Percentiles rank a stretch among this genome's conserved stretches.
Conservation (phyloP, 1,140 invertebrate genomes). For the Drosophila leontia region DNA sequence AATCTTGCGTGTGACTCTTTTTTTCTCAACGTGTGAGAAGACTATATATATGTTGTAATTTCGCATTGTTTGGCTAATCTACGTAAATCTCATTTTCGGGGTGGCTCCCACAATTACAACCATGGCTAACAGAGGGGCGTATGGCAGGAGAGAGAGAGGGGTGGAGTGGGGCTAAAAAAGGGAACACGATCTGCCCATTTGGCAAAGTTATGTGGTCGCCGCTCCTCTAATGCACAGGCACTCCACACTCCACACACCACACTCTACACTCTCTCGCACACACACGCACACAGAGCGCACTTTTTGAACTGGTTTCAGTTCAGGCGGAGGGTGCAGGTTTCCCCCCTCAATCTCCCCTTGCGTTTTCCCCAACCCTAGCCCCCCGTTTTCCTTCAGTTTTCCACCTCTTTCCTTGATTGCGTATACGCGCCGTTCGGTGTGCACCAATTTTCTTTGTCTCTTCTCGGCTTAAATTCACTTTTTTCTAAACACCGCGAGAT, state of each 20-base stretch:
- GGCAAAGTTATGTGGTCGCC: conserved; percentile 72
- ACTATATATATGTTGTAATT: conserved; percentile 65
- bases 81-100: conserved; percentile 76
- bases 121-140: conserved; percentile 8
- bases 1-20: not conserved
- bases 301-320: conserved; percentile 69
- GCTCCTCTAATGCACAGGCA: conserved; percentile 58
- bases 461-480: conserved; percentile 73
- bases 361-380: not conserved
- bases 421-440: conserved; percentile 56
- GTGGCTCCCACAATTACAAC: conserved; percentile 76
- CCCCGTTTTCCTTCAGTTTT: not conserved
- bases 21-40: conserved; percentile 6
- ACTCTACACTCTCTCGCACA: conserved; percentile 9
- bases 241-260: conserved; percentile 28
- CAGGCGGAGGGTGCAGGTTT: conserved; percentile 73
- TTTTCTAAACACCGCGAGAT: conserved; percentile 68
- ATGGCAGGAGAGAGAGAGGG: not conserved
- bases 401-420: conserved; percentile 42
- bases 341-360: conserved; percentile 1
- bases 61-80: conserved; percentile 83
- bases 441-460: conserved; percentile 82
- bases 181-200: conserved; percentile 76
- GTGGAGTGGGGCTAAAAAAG: conserved; percentile 7
- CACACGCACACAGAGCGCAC: conserved; percentile 29